Percentiles rank a stretch among this genome's conserved stretches.
These are phyloP conservation scores for Sesia bembeciformis DNA, from an alignment of 2,888 invertebrate species.

Conservation along the genomic window DNA sequence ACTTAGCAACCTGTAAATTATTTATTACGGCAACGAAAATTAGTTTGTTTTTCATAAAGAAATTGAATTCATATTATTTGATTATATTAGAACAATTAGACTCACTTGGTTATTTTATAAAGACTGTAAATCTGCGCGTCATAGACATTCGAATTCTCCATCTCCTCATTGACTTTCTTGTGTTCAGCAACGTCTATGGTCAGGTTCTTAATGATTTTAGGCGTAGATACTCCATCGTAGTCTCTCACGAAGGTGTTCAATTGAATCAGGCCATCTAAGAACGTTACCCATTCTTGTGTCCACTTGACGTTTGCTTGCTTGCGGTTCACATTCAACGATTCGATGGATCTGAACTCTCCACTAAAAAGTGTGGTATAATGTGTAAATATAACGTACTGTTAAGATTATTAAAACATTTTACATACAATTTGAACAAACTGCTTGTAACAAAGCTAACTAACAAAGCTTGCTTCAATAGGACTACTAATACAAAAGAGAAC, in stretches of 20 bases:
- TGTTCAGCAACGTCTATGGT: slow-evolving; percentile 10
- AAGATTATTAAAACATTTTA: too few relatives aligned
- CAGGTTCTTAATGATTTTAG: slow-evolving; percentile 47
- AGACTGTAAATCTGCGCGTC: background rate
- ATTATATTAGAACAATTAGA: background rate
- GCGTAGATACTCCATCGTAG: slow-evolving; percentile 76
- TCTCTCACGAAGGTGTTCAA: slow-evolving; percentile 77
- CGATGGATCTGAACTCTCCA: slow-evolving; percentile 30
- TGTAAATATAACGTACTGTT: too few relatives aligned
- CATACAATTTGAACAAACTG: too few relatives aligned
- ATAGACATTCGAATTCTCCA: background rate
- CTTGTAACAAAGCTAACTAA: too few relatives aligned
- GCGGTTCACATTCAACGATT: slow-evolving; percentile 19
- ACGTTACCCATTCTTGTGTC: slow-evolving; percentile 85
- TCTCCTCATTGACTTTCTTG: background rate
- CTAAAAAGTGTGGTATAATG: slow-evolving; percentile 13
- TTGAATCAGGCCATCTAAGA: slow-evolving; percentile 88
- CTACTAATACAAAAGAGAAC: too few relatives aligned
- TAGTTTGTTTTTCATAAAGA: too few relatives aligned
- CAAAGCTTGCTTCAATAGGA: too few relatives aligned
- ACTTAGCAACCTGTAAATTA: too few relatives aligned
- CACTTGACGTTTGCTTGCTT: slow-evolving; percentile 64
- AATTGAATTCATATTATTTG: too few relatives aligned
- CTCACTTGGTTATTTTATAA: background rate
- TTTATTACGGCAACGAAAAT: too few relatives aligned